These are phyloP conservation scores for Aromia moschata DNA, from an alignment of 2,888 invertebrate genomes.

Conservation along the genomic window DNA sequence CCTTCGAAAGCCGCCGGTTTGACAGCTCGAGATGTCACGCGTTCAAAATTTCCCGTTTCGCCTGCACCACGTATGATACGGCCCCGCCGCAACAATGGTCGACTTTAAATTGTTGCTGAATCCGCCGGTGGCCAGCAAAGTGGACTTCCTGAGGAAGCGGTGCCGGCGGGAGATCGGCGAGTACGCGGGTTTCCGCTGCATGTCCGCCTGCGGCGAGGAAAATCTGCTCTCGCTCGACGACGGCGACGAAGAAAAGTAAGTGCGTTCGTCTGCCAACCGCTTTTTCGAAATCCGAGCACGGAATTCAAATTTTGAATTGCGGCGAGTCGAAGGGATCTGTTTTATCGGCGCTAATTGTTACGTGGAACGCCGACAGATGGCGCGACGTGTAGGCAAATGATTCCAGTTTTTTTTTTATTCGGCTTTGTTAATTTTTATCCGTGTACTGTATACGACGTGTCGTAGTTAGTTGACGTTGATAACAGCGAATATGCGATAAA, in stretches of 20 bases:
- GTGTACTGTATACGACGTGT: too few species aligned
- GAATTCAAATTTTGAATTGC: not conserved
- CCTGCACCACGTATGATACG: slow-evolving; percentile 5
- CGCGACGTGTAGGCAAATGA: not conserved
- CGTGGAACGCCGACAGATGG: not conserved
- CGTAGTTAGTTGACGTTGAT: too few species aligned
- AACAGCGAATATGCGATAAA: too few species aligned
- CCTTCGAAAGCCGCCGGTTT: slow-evolving; percentile 12
- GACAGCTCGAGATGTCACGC: slow-evolving; percentile 19
- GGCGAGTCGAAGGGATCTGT: not conserved
- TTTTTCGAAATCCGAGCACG: not conserved
- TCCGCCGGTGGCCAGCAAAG: slow-evolving; percentile 40
- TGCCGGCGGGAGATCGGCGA: slow-evolving; percentile 32
- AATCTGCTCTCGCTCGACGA: not conserved
- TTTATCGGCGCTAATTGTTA: slow-evolving; percentile 5
- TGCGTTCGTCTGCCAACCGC: not conserved
- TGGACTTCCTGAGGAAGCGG: slow-evolving; percentile 37
- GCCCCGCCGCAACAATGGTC: slow-evolving; percentile 43
- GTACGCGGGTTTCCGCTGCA: slow-evolving; percentile 23
- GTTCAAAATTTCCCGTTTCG: slow-evolving; percentile 10
- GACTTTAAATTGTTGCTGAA: slow-evolving; percentile 49
- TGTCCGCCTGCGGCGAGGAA: not conserved
- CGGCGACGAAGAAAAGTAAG: not conserved
- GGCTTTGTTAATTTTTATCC: not conserved
- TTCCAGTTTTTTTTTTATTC: not conserved